Evolutionary conservation across 1,140 invertebrate genomes (phyloP).

Genomic region (Eueides isabella): DNA sequence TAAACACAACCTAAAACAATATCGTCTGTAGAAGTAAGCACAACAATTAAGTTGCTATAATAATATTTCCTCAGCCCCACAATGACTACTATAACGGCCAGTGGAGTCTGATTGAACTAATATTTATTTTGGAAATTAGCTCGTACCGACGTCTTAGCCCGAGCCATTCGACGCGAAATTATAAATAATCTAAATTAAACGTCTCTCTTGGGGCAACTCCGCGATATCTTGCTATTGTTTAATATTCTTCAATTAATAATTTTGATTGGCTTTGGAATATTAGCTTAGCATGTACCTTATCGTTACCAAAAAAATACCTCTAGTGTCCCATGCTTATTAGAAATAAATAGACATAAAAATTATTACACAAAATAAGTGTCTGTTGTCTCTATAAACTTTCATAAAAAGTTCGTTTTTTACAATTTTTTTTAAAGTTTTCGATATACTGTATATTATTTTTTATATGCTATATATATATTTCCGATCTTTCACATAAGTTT

Average conservation of each 20-base stretch:
- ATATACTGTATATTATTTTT: too few species aligned
- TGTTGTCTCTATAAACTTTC: too few species aligned
- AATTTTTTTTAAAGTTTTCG: too few species aligned
- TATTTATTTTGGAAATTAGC: slow-evolving; percentile 83
- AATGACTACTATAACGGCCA: slow-evolving; percentile 49
- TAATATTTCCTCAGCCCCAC: slow-evolving; percentile 31
- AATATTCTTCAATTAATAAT: slow-evolving; percentile 75
- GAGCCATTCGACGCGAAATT: slow-evolving; percentile 57
- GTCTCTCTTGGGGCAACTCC: slow-evolving; percentile 57
- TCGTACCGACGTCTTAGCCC: slow-evolving; percentile 63
- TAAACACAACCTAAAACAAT: slow-evolving; percentile 40
- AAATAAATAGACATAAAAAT: too few species aligned
- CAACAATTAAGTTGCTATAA: slow-evolving; percentile 28
- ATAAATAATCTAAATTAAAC: slow-evolving; percentile 79
- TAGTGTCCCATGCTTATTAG: too few species aligned
- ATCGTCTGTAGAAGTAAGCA: slow-evolving; percentile 40
- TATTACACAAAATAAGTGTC: too few species aligned
- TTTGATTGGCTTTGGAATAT: slow-evolving; percentile 54
- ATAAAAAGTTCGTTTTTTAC: too few species aligned
- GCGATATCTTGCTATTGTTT: slow-evolving; percentile 68
- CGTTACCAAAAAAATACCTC: neutral
- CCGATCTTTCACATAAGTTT: too few species aligned
- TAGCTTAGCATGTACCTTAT: neutral
- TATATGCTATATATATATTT: too few species aligned
- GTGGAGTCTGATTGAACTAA: slow-evolving; percentile 75